Evolutionary conservation across 2,797 vertebrate species (phyloP).

Genomic region (Leuciscus waleckii): DNA sequence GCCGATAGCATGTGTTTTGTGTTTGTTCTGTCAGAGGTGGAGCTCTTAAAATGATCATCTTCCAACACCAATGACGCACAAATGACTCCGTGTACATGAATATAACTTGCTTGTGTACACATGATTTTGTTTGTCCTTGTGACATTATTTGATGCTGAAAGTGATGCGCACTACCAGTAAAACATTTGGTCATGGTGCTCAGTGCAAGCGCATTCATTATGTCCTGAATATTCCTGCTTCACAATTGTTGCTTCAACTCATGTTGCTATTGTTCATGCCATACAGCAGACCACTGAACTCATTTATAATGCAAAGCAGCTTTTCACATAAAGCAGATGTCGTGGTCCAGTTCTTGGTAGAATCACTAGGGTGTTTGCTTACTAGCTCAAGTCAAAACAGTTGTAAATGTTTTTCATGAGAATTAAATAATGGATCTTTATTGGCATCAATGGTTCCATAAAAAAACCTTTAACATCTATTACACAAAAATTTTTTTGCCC

Average conservation of each 20-base stretch:
- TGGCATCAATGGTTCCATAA: not conserved
- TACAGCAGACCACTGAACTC: not conserved
- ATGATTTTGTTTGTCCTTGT: not conserved
- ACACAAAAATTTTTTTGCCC: not conserved
- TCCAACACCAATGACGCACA: not conserved
- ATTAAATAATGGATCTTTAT: not conserved
- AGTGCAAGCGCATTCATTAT: not conserved
- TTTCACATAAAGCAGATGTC: not conserved
- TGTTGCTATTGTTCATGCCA: not conserved
- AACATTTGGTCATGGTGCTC: not conserved
- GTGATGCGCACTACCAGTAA: not conserved
- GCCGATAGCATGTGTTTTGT: constrained; percentile 11
- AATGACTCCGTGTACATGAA: not conserved
- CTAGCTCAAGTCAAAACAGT: not conserved
- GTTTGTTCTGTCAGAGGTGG: constrained; percentile 25
- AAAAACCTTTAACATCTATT: not conserved
- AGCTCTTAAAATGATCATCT: not conserved
- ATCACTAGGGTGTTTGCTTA: not conserved
- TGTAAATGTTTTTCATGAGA: not conserved
- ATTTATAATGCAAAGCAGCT: constrained; percentile 34
- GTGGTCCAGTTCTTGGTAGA: not conserved
- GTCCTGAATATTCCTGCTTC: not conserved
- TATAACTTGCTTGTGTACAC: not conserved
- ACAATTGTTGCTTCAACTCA: not conserved
- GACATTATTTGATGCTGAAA: not conserved